These are phyloP conservation scores for Mionectes macconnelli DNA, from an alignment of 2,113 vertebrate species.

Conservation along the genomic window DNA sequence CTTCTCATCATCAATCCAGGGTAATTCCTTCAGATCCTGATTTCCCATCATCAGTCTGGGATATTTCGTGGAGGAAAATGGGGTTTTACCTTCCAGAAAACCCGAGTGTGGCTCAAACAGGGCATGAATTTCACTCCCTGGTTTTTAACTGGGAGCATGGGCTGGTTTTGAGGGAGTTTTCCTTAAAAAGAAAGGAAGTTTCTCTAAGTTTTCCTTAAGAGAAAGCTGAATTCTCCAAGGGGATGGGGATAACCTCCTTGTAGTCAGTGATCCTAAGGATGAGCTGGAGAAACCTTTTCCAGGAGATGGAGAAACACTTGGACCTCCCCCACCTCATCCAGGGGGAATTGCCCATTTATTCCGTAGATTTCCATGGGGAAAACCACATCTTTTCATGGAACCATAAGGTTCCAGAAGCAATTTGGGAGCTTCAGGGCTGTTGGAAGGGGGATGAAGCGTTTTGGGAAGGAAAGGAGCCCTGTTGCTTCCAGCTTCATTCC, in stretches of 20 bases:
- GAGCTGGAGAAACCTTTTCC: neutral
- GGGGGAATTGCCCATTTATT: accelerated
- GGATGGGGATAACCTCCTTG: neutral
- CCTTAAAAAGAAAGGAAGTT: neutral
- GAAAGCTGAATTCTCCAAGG: neutral
- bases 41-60: accelerated
- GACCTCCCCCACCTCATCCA: neutral
- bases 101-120: accelerated
- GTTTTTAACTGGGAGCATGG: neutral
- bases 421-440: neutral
- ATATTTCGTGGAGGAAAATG: no score
- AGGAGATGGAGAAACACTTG: accelerated
- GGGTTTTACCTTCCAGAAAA: neutral
- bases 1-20: neutral
- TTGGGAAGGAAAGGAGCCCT: accelerated
- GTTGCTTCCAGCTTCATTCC: neutral
- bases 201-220: neutral
- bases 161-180: neutral
- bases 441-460: neutral
- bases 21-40: neutral
- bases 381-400: neutral
- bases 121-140: neutral
- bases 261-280: neutral
- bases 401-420: neutral
- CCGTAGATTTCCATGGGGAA: neutral